Evolutionary conservation across 2,888 invertebrate species (phyloP).

Genomic region (Habrosyne pyritoides): DNA sequence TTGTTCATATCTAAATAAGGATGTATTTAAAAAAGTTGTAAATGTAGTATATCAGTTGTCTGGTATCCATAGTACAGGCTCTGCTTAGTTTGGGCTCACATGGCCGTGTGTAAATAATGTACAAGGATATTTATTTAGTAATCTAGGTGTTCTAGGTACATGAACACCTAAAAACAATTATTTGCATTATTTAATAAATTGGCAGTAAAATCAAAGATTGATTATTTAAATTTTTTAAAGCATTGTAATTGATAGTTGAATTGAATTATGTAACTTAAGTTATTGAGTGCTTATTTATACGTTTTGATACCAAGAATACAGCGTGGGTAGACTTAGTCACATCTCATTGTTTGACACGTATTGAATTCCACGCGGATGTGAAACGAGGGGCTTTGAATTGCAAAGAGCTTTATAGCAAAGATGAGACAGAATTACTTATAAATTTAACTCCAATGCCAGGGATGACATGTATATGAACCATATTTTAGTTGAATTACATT

Average conservation of each 20-base stretch:
- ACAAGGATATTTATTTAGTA: too few relatives aligned
- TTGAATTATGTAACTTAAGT: neutral
- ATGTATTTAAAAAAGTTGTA: too few relatives aligned
- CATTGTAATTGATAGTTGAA: neutral
- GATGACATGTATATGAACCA: neutral
- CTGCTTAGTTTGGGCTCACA: too few relatives aligned
- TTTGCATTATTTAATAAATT: too few relatives aligned
- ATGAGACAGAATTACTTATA: neutral
- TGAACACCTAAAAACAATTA: too few relatives aligned
- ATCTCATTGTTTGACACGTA: constrained; percentile 1
- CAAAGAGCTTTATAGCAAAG: neutral
- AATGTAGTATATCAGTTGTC: too few relatives aligned
- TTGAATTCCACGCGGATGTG: neutral
- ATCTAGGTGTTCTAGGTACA: too few relatives aligned
- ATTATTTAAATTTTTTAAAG: neutral
- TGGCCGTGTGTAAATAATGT: too few relatives aligned
- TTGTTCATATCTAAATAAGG: too few relatives aligned
- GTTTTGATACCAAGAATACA: neutral
- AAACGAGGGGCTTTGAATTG: neutral
- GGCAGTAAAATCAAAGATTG: neutral
- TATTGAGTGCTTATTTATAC: neutral
- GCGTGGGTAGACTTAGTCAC: neutral
- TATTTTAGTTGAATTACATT: neutral
- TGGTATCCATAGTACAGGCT: too few relatives aligned
- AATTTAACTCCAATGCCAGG: neutral